Base-by-base conservation (phyloP, 2,113 vertebrate genomes). In the Probosciger aterrimus region DNA sequence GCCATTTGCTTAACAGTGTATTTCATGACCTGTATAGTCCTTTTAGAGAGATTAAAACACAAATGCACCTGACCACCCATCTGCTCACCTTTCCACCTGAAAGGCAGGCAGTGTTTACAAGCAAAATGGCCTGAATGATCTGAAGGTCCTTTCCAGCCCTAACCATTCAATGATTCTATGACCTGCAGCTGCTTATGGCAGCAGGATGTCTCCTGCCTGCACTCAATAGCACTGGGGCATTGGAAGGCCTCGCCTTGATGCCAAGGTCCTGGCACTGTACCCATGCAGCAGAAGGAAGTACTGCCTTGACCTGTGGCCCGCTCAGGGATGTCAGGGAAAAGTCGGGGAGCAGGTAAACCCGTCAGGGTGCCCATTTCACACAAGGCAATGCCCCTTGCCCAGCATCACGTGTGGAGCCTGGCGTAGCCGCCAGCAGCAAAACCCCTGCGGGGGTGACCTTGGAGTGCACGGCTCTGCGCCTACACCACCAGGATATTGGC, bases 361-460 rank as follows among this genome's bases (percentile, higher is more conserved):
- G 0, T 77, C 10, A 2, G 7, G 2, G 1, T 62, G 43, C 41
- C 63, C 10, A 2, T 52, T 47, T 39, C 18, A 39, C 14, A 18
- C 14, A 14, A 8, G 9, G 64, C 11, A 22, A 44, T 23, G 23
- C 6, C 17, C 47, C 9, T 59, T 46, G 46, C 20, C 24, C 4
- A 2, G 27, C 25, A 27, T 11, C 65, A 25, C 0, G 0, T 7
- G 2, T 16, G 50, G 1, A 33, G 41, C 52, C 15, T 4, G 3
- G 20, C 1, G 5, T n/a, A n/a, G 67, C 24, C 9, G 2, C 31
- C 52, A 18, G 49, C 44, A 80, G 49, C 39, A 49, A 65, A 25
- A 60, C 43, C 59, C 37, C 69, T 19, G 12, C 3, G 0, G 53
- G 25, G 37, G 4, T 8, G 13, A 20, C 37, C 20, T 10, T 0